A percentile compares a stretch with the other conserved stretches of the same genome.
Conservation (phyloP, 2,888 invertebrate genomes). For the Tetramorium bicarinatum region DNA sequence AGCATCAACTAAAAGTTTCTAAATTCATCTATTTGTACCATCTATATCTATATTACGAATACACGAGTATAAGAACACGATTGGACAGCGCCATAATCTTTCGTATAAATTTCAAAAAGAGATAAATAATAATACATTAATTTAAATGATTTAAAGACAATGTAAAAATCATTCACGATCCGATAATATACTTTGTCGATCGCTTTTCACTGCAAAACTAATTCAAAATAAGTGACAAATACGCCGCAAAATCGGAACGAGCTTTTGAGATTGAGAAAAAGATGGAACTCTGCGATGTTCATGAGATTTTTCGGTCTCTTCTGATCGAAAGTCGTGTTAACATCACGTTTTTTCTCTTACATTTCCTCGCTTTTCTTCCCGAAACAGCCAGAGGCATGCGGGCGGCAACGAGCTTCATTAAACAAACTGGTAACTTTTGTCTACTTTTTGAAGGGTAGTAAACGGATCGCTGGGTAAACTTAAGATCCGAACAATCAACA, state of each 20-base stretch:
- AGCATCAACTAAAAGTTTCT: too few species aligned
- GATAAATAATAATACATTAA: too few species aligned
- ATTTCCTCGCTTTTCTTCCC: neutral
- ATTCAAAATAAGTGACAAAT: constrained; percentile 6
- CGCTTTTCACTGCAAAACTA: constrained; percentile 4
- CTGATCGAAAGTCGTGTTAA: constrained; percentile 48
- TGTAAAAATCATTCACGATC: too few species aligned
- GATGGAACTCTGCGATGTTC: constrained; percentile 19
- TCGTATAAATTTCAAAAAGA: too few species aligned
- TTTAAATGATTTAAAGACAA: too few species aligned
- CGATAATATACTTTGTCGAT: neutral
- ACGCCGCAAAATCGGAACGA: neutral
- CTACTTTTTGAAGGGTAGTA: constrained; percentile 21
- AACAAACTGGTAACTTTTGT: constrained; percentile 40
- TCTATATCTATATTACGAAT: too few species aligned
- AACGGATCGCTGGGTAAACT: constrained; percentile 25
- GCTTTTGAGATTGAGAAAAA: constrained; percentile 9
- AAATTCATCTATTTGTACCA: too few species aligned
- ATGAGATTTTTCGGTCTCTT: constrained; percentile 42
- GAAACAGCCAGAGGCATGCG: constrained; percentile 13
- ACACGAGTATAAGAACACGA: too few species aligned
- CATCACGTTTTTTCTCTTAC: neutral
- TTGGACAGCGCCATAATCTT: too few species aligned
- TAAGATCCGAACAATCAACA: constrained; percentile 39
- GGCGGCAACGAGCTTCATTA: constrained; percentile 34